phyloP scores from a whole-genome alignment of 2,113 vertebrate species.

The Phyllopteryx taeniolatus region DNA sequence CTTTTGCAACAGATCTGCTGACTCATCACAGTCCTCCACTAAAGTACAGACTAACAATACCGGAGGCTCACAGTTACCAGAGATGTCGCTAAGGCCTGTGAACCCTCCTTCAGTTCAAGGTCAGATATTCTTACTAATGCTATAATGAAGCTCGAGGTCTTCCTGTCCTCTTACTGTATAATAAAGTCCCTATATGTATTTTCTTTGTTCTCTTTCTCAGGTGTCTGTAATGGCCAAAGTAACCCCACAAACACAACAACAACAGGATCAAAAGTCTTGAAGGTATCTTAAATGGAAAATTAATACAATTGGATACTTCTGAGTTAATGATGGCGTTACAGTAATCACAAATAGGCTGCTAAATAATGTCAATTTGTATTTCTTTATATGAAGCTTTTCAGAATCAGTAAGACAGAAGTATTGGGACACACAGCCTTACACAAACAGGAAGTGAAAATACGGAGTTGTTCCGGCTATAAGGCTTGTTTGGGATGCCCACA shows the following conservation, averaged over 20 bases:
- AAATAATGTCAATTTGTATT: not conserved
- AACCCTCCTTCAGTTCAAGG: not conserved
- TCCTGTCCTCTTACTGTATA: not conserved
- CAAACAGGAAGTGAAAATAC: too few species aligned
- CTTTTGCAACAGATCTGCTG: slow-evolving; percentile 28
- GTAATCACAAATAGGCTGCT: too few species aligned
- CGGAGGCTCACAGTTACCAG: slow-evolving; percentile 25
- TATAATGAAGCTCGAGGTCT: not conserved
- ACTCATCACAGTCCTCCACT: slow-evolving; percentile 20
- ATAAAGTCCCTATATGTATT: not conserved
- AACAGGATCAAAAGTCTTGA: slow-evolving; percentile 38
- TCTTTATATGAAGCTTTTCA: not conserved
- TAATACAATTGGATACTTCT: not conserved
- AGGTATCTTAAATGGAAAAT: slow-evolving; percentile 47
- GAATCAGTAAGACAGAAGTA: too few species aligned
- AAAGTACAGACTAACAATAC: slow-evolving; percentile 26
- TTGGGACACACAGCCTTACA: too few species aligned
- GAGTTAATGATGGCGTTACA: too few species aligned
- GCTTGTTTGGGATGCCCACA: too few species aligned
- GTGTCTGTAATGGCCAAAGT: slow-evolving; percentile 26
- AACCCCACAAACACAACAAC: slow-evolving; percentile 17
- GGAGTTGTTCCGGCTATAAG: too few species aligned
- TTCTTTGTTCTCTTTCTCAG: slow-evolving; percentile 37
- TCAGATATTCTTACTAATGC: not conserved
- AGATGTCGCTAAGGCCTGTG: slow-evolving; percentile 6